Percentiles rank a stretch among this genome's conserved stretches.
phyloP scores from a whole-genome alignment of 1,140 invertebrate genomes.

The Rhyzopertha dominica region DNA sequence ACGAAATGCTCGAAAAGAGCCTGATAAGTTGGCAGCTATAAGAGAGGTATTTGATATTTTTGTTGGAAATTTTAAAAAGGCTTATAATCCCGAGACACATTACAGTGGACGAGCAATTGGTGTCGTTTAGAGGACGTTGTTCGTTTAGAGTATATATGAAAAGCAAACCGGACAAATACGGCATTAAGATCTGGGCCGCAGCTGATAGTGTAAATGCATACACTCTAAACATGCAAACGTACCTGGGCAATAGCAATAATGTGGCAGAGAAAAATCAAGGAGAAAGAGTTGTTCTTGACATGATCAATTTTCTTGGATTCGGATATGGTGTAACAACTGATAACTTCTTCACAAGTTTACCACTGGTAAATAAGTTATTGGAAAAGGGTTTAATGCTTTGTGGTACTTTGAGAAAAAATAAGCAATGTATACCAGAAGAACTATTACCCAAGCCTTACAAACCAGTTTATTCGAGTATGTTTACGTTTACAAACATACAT shows the following conservation, averaged over 20 bases:
- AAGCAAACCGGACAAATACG: slow-evolving; percentile 47
- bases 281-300: slow-evolving; percentile 16
- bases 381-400: no score
- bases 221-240: slow-evolving; percentile 20
- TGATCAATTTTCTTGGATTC: slow-evolving; percentile 11
- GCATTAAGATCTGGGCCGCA: slow-evolving; percentile 39
- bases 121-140: slow-evolving; percentile 35
- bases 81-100: slow-evolving; percentile 26
- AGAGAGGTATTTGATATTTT: slow-evolving; percentile 35
- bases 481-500: slow-evolving; percentile 18
- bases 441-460: neutral
- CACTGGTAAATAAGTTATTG: slow-evolving; percentile 8
- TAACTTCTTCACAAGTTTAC: slow-evolving; percentile 23
- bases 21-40: slow-evolving; percentile 39
- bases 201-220: slow-evolving; percentile 16
- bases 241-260: slow-evolving; percentile 18
- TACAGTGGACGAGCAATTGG: slow-evolving; percentile 43
- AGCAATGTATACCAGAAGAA: slow-evolving; percentile 4
- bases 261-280: slow-evolving; percentile 21
- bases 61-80: slow-evolving; percentile 22
- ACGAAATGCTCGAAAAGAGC: slow-evolving; percentile 11
- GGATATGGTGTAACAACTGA: slow-evolving; percentile 24
- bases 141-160: slow-evolving; percentile 44
- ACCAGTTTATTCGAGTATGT: slow-evolving; percentile 7
- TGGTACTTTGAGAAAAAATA: slow-evolving; percentile 6